Conservation (phyloP, 1,140 invertebrate species). For the Glomeris maerens region DNA sequence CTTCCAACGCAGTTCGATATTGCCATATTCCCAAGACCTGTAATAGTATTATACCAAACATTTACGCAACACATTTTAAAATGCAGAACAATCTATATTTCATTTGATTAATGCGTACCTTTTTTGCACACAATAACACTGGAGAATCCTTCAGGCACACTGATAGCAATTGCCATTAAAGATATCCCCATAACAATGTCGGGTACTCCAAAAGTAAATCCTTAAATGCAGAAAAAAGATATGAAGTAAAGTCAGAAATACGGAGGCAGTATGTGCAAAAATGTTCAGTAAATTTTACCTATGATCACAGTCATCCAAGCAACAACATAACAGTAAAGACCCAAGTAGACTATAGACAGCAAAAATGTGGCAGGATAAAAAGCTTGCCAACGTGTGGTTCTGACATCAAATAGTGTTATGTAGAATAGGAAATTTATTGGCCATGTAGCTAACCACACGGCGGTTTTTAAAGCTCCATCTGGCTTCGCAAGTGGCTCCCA, state of each 20-base stretch:
- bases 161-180: slow-evolving; percentile 64
- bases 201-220: slow-evolving; percentile 55
- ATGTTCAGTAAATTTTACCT: no score
- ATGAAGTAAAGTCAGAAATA: no score
- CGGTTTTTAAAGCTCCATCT: not conserved
- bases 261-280: no score
- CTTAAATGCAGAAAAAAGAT: slow-evolving; percentile 38
- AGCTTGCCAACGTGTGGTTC: slow-evolving; percentile 43
- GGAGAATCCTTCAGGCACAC: slow-evolving; percentile 72
- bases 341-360: slow-evolving; percentile 81
- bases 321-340: slow-evolving; percentile 65
- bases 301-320: slow-evolving; percentile 94
- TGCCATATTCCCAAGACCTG: slow-evolving; percentile 37
- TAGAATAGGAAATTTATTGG: slow-evolving; percentile 54
- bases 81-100: not conserved
- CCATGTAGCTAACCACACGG: slow-evolving; percentile 56
- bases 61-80: slow-evolving; percentile 30
- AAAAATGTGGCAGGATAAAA: slow-evolving; percentile 69
- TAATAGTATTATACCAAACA: slow-evolving; percentile 11
- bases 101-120: no score
- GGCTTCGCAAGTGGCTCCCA: not conserved
- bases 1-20: slow-evolving; percentile 36
- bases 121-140: slow-evolving; percentile 62
- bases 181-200: slow-evolving; percentile 83
- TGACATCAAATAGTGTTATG: slow-evolving; percentile 60